A percentile compares a stretch with the other conserved stretches of the same genome.
Conservation (phyloP, 92 coral and sea anemone genomes). For the Porites evermanni region DNA sequence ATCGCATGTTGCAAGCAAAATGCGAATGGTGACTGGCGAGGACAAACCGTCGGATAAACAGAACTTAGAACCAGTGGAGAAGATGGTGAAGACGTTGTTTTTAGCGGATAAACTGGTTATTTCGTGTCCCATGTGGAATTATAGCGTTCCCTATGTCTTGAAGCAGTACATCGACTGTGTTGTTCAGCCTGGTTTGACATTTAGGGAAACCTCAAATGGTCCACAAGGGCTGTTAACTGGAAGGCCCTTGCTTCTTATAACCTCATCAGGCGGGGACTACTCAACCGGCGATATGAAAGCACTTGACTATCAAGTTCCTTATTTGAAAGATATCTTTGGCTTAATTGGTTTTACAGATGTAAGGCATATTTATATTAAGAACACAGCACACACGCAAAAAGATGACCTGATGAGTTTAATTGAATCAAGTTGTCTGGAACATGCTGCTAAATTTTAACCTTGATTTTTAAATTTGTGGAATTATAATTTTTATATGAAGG, state of each 20-base stretch:
- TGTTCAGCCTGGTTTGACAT: constrained; percentile 97
- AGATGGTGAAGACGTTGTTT: constrained; percentile 84
- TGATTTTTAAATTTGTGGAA: neutral
- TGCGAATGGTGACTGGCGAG: constrained; percentile 89
- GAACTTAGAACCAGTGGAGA: constrained; percentile 81
- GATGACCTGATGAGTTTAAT: constrained; percentile 63
- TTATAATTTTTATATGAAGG: neutral
- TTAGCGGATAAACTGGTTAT: constrained; percentile 92
- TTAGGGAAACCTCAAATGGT: constrained; percentile 82
- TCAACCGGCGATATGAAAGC: constrained; percentile 73
- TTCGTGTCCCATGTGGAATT: constrained; percentile 99
- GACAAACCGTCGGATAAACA: constrained; percentile 71
- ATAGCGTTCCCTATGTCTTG: constrained; percentile 93
- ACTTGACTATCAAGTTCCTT: constrained; percentile 98
- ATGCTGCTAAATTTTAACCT: constrained; percentile 32
- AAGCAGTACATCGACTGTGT: constrained; percentile 98
- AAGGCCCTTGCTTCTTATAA: constrained; percentile 80
- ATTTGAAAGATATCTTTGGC: constrained; percentile 90
- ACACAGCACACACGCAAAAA: constrained; percentile 76
- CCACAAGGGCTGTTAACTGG: constrained; percentile 91
- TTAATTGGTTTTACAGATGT: constrained; percentile 95
- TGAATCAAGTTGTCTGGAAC: constrained; percentile 50
- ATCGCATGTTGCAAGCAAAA: constrained; percentile 96
- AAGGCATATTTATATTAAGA: constrained; percentile 91
- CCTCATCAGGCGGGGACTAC: constrained; percentile 96